Conservation (phyloP, 2,888 invertebrate genomes). For the Apotomis turbidana region DNA sequence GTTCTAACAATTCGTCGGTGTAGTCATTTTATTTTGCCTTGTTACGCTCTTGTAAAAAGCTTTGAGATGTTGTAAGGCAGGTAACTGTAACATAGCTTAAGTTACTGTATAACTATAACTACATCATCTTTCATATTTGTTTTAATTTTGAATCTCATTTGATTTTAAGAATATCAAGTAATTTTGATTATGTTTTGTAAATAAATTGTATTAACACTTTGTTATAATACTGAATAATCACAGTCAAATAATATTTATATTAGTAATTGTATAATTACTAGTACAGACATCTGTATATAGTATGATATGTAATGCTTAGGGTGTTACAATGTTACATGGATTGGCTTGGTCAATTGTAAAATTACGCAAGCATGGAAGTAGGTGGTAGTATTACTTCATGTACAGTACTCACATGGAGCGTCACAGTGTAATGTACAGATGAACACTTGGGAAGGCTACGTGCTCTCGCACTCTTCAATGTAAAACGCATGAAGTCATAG, state of each 20-base stretch:
- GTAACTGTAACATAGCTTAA: conserved; percentile 51
- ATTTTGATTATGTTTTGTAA: conserved; percentile 32
- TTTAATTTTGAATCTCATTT: conserved; percentile 19
- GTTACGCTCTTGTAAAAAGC: conserved; percentile 68
- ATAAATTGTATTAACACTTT: conserved; percentile 36
- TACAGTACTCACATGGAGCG: conserved; percentile 20
- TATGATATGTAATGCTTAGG: conserved; percentile 22
- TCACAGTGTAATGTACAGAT: conserved; percentile 26
- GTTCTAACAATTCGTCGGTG: conserved; percentile 71
- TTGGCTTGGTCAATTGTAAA: conserved; percentile 30
- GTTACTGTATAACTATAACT: conserved; percentile 20
- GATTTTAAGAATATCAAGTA: conserved; percentile 8
- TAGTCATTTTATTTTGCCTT: conserved; percentile 73
- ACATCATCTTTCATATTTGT: conserved; percentile 10
- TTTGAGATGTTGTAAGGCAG: conserved; percentile 57
- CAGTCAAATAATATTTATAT: conserved; percentile 10
- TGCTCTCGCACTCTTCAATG: conserved; percentile 5
- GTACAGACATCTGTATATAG: conserved; percentile 29
- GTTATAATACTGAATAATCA: conserved; percentile 30
- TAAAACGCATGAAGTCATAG: conserved; percentile 7
- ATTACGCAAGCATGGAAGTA: conserved; percentile 38
- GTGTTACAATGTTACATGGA: conserved; percentile 31
- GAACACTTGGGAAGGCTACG: conserved; percentile 30
- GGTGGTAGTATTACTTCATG: conserved; percentile 37
- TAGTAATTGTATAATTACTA: conserved; percentile 12